Percentiles rank a stretch among this genome's conserved stretches.
phyloP scores from a whole-genome alignment of 1,140 invertebrate species.

The Drosophila murphyi region DNA sequence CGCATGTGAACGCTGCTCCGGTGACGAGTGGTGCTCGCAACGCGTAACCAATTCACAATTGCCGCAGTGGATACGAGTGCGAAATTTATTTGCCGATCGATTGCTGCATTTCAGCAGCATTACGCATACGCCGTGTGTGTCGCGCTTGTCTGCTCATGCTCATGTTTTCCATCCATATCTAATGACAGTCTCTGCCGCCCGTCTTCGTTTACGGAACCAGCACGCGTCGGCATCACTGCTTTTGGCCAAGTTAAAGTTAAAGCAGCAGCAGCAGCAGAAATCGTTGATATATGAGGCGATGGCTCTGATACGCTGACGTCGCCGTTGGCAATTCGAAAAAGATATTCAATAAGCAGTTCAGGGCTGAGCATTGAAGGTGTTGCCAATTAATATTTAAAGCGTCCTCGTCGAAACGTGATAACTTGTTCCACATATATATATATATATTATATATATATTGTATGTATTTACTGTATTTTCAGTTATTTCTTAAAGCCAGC shows the following conservation, averaged over 20 bases:
- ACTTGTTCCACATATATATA: constrained; percentile 69
- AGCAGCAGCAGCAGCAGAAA: not conserved
- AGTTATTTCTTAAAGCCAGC: constrained; percentile 4
- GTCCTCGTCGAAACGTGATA: constrained; percentile 59
- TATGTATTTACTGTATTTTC: not conserved
- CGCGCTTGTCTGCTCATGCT: constrained; percentile 8
- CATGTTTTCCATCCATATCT: constrained; percentile 38
- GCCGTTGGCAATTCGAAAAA: constrained; percentile 39
- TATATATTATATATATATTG: not conserved
- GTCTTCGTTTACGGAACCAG: constrained; percentile 43
- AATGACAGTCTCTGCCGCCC: constrained; percentile 30
- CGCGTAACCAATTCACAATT: constrained; percentile 40
- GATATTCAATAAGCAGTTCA: constrained; percentile 78
- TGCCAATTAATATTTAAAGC: constrained; percentile 78
- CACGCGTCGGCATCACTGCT: constrained; percentile 20
- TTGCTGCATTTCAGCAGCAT: constrained; percentile 23
- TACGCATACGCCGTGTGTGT: constrained; percentile 46
- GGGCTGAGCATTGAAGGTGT: constrained; percentile 74
- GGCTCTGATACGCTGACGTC: constrained; percentile 8
- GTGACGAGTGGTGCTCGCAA: constrained; percentile 47
- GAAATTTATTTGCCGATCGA: constrained; percentile 28
- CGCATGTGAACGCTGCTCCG: constrained; percentile 62
- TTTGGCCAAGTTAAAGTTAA: not conserved
- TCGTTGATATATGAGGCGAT: constrained; percentile 35
- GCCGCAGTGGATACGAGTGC: constrained; percentile 24